phyloP scores from a whole-genome alignment of 1,140 invertebrate genomes.

The Trialeurodes vaporariorum region DNA sequence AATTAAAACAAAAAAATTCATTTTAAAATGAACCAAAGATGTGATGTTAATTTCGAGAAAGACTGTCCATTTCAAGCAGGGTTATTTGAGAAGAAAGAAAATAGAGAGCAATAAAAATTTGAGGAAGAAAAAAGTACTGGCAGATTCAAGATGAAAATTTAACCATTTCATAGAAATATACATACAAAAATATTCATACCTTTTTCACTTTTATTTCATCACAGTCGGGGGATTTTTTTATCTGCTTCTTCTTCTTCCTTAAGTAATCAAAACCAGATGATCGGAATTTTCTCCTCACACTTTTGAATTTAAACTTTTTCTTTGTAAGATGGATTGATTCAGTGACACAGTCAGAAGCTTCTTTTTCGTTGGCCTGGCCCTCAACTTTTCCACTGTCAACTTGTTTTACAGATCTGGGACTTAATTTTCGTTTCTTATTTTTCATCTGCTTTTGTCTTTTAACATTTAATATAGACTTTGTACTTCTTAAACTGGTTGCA shows the following conservation, averaged over 20 bases:
- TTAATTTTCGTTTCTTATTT: neutral
- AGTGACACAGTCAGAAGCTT: neutral
- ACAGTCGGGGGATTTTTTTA: neutral
- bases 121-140: no score
- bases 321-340: constrained; percentile 31
- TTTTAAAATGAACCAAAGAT: no score
- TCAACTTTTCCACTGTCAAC: constrained; percentile 7
- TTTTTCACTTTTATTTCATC: constrained; percentile 23
- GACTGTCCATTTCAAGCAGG: no score
- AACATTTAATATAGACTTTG: constrained; percentile 38
- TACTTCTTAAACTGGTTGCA: constrained; percentile 36
- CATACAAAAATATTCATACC: no score
- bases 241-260: constrained; percentile 64
- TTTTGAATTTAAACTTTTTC: constrained; percentile 39
- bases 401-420: neutral
- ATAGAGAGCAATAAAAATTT: no score
- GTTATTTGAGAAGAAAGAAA: no score
- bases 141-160: no score
- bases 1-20: no score
- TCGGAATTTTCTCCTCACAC: constrained; percentile 46
- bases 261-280: constrained; percentile 75
- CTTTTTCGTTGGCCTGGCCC: neutral
- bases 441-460: constrained; percentile 12
- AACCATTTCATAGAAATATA: no score
- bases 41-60: no score